Conservation (phyloP, 2,113 vertebrate species). For the Dunckerocampus dactyliophorus region DNA sequence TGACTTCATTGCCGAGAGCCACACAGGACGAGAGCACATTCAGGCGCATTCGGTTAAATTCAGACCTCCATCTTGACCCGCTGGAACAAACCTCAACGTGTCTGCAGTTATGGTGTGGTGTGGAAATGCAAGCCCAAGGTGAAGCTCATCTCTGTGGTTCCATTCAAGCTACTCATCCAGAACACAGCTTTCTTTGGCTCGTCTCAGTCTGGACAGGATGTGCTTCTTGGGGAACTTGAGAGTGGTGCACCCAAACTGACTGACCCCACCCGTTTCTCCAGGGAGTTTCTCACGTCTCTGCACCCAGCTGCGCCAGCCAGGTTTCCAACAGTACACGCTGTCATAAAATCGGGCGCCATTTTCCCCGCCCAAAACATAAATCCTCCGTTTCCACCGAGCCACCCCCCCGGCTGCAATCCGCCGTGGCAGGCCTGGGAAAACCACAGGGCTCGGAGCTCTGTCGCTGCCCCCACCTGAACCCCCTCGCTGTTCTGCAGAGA, state of each 20-base stretch:
- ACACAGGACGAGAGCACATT: constrained; percentile 48
- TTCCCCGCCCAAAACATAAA: constrained; percentile 79
- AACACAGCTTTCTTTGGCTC: constrained; percentile 67
- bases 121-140: constrained; percentile 8
- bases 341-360: constrained; percentile 75
- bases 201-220: constrained; percentile 72
- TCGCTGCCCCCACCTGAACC: constrained; percentile 63
- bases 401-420: constrained; percentile 75
- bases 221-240: constrained; percentile 80
- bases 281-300: constrained; percentile 78
- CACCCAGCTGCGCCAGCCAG: constrained; percentile 80
- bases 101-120: constrained; percentile 18
- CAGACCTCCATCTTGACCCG: constrained; percentile 19
- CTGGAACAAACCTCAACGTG: background rate
- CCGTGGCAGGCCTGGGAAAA: constrained; percentile 75
- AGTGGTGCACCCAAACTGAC: constrained; percentile 78
- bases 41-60: constrained; percentile 21
- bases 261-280: constrained; percentile 73
- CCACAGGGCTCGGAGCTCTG: constrained; percentile 70
- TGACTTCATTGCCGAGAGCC: constrained; percentile 9
- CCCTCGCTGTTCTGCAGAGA: constrained; percentile 51
- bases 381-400: constrained; percentile 77
- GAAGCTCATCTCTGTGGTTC: background rate
- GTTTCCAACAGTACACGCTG: constrained; percentile 81
- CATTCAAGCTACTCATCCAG: constrained; percentile 25